phyloP scores from a whole-genome alignment of 1,140 invertebrate species.

The Heliconius hewitsoni region DNA sequence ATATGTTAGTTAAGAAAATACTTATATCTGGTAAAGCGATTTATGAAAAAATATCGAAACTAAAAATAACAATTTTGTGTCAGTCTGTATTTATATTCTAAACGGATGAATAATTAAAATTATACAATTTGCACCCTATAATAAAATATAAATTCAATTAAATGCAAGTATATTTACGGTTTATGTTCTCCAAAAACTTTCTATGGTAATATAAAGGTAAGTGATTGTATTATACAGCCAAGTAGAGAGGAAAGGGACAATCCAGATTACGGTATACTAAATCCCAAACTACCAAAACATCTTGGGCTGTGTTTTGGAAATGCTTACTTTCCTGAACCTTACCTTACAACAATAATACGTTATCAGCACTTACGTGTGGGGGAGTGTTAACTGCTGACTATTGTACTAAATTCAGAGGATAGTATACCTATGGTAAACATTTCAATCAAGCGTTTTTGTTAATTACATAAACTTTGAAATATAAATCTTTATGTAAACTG shows the following conservation, averaged over 20 bases:
- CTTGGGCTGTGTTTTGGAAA: constrained; percentile 10
- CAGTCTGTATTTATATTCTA: no score
- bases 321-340: constrained; percentile 2
- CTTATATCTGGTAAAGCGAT: no score
- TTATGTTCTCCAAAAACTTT: not conserved
- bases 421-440: not conserved
- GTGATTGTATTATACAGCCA: not conserved
- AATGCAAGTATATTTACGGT: not conserved
- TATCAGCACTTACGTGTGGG: constrained; percentile 5
- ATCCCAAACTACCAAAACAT: constrained; percentile 6
- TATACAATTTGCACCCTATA: no score
- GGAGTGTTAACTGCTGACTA: constrained; percentile 6
- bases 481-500: no score
- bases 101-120: no score
- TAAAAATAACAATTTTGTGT: no score
- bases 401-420: not conserved
- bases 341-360: constrained; percentile 15
- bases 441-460: not conserved
- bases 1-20: no score
- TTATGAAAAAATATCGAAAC: no score
- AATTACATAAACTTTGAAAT: not conserved
- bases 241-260: not conserved
- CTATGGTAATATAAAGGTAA: not conserved
- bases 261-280: constrained; percentile 7
- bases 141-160: no score